Evolutionary conservation across 2,797 vertebrate genomes (phyloP).

Genomic region (Galagoides demidoff): DNA sequence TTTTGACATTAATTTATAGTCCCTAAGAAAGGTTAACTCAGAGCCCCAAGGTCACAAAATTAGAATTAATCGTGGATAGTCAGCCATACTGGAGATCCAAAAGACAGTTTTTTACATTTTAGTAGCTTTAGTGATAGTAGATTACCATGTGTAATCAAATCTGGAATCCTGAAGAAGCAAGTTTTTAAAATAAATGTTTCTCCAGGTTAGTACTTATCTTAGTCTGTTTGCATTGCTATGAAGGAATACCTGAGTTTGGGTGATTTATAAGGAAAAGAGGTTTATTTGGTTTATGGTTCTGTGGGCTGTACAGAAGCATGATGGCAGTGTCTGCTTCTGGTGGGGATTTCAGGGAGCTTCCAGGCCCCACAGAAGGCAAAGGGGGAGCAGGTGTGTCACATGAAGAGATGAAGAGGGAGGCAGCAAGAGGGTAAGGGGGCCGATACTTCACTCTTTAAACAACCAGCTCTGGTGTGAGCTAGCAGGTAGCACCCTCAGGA

Average conservation of each 20-base stretch:
- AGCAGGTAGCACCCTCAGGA: not conserved
- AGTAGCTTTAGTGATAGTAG: not conserved
- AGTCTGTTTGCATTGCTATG: not conserved
- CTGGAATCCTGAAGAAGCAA: not conserved
- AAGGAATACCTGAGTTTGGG: not conserved
- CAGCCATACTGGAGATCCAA: not conserved
- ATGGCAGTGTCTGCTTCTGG: not conserved
- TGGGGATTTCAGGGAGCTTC: not conserved
- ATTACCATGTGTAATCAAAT: not conserved
- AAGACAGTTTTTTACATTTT: conserved; percentile 36
- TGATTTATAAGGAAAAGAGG: not conserved
- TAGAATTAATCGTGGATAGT: conserved; percentile 32
- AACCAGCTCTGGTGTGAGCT: not conserved
- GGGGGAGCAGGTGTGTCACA: not conserved
- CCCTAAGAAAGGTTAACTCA: not conserved
- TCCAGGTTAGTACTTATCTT: not conserved
- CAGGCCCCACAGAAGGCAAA: not conserved
- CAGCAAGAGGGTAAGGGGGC: not conserved
- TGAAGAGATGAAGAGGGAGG: fast-evolving
- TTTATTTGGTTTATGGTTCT: not conserved
- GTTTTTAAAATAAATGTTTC: conserved; percentile 35
- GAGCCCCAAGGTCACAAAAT: not conserved
- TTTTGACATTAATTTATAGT: conserved; percentile 4
- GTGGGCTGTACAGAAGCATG: not conserved
- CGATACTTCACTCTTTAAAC: not conserved